Conservation (phyloP, 2,113 vertebrate species). For the Alligator mississippiensis region DNA sequence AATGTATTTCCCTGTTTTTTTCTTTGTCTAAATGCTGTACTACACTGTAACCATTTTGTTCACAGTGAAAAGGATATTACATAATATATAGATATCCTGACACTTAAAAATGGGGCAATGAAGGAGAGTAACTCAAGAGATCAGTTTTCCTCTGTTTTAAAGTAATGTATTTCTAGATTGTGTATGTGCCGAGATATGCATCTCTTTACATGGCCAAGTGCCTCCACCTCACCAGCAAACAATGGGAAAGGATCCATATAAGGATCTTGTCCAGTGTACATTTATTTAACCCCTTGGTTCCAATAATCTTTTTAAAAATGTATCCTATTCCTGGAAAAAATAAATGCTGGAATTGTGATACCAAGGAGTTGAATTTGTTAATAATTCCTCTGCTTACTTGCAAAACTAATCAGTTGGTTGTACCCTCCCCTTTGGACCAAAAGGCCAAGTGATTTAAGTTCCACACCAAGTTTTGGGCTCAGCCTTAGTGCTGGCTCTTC, state of each 20-base stretch:
- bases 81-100: conserved; percentile 21
- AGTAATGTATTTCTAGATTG: conserved; percentile 17
- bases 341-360: conserved; percentile 14
- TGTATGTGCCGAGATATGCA: conserved; percentile 34
- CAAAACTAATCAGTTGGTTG: conserved; percentile 42
- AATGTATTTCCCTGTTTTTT: not conserved
- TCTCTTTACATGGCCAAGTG: conserved; percentile 22
- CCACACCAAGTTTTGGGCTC: not conserved
- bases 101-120: conserved; percentile 27
- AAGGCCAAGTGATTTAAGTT: conserved; percentile 41
- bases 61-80: conserved; percentile 17
- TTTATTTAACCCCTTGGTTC: conserved; percentile 45
- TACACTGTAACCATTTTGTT: conserved; percentile 37
- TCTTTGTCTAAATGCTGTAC: not conserved
- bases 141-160: conserved; percentile 16
- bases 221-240: conserved; percentile 65
- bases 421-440: conserved; percentile 18
- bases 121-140: conserved; percentile 1
- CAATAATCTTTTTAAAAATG: conserved; percentile 16
- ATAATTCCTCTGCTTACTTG: conserved; percentile 58
- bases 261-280: conserved; percentile 30
- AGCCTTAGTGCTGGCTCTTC: not conserved
- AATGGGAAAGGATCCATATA: conserved; percentile 39
- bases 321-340: conserved; percentile 11
- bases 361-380: conserved; percentile 44